A percentile compares a stretch with the other conserved stretches of the same genome.
Evolutionary conservation across 37 sponge, comb jelly and placozoan species (phyloP).

Genomic region (Halisarca cf. caerulea): DNA sequence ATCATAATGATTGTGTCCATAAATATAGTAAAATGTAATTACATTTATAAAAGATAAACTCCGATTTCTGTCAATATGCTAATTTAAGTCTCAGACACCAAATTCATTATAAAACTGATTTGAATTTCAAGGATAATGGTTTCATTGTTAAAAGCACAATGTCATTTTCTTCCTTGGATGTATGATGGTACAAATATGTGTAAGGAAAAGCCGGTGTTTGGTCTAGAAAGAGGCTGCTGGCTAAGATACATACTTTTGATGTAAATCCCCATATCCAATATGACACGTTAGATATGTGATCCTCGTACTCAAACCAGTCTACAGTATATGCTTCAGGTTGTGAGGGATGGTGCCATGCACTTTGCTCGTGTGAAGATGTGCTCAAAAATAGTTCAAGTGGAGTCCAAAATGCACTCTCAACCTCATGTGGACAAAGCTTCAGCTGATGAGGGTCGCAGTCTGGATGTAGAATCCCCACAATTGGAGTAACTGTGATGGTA

Average conservation of each 20-base stretch:
- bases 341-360: not conserved
- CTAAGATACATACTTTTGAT: conserved; percentile 28
- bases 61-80: no score
- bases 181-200: not conserved
- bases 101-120: not conserved
- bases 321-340: not conserved
- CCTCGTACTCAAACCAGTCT: not conserved
- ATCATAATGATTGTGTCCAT: no score
- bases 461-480: conserved; percentile 15
- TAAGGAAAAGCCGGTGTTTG: not conserved
- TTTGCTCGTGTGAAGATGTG: not conserved
- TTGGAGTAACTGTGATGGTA: conserved; percentile 15
- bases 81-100: no score
- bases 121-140: not conserved
- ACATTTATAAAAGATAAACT: no score
- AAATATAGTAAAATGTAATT: no score
- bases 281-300: not conserved
- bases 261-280: conserved; percentile 56
- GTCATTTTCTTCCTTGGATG: not conserved
- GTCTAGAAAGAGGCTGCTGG: conserved; percentile 29
- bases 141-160: not conserved
- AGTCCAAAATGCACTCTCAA: conserved; percentile 47
- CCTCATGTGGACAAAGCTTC: conserved; percentile 44
- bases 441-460: not conserved
- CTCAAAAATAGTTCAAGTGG: conserved; percentile 45